phyloP scores from a whole-genome alignment of 2,113 vertebrate genomes.

The Odobenus rosmarus region DNA sequence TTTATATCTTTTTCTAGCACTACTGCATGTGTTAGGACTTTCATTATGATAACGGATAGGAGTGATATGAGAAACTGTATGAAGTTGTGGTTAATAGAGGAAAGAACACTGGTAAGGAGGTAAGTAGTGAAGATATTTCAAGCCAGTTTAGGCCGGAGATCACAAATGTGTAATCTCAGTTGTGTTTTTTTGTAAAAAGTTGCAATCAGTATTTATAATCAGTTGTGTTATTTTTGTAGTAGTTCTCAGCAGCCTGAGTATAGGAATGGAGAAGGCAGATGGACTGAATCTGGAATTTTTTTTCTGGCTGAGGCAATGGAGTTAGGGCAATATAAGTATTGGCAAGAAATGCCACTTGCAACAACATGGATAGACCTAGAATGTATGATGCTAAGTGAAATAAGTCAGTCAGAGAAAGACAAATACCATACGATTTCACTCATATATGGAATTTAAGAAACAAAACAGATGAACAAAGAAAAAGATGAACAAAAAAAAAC shows the following conservation, averaged over 20 bases:
- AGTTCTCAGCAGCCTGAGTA: not conserved
- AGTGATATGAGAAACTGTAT: not conserved
- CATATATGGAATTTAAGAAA: not conserved
- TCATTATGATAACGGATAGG: not conserved
- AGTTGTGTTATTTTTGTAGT: not conserved
- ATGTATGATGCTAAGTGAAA: not conserved
- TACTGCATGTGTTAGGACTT: not conserved
- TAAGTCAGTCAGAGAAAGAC: not conserved
- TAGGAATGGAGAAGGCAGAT: constrained; percentile 1
- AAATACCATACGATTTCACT: not conserved
- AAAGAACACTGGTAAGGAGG: not conserved
- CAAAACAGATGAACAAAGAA: not conserved
- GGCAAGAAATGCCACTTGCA: not conserved
- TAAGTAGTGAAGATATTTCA: not conserved
- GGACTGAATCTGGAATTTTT: not conserved
- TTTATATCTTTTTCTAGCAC: not conserved
- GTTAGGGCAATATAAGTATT: not conserved
- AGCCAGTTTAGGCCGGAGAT: not conserved
- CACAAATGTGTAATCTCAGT: not conserved
- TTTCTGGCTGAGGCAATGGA: not conserved
- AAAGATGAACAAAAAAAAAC: not conserved
- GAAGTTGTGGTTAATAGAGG: not conserved
- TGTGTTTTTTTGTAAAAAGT: not conserved
- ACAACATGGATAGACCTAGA: not conserved
- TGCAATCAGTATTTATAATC: not conserved